phyloP scores from a whole-genome alignment of 2,113 vertebrate genomes.

The Colossoma macropomum region DNA sequence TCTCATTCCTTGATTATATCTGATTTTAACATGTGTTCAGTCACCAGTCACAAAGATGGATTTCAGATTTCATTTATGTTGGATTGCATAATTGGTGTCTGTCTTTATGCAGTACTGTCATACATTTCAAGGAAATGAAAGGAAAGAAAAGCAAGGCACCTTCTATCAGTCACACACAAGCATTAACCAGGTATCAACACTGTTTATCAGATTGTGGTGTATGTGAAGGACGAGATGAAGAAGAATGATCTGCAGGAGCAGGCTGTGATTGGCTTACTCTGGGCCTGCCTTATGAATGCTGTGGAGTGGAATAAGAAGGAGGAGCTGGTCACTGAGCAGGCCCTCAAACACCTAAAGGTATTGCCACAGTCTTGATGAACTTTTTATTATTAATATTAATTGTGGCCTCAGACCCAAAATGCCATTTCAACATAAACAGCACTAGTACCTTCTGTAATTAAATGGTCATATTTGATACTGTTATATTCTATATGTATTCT shows the following conservation, averaged over 20 bases:
- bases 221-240: conserved; percentile 93
- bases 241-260: conserved; percentile 86
- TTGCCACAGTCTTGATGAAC: neutral
- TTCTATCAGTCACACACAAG: neutral
- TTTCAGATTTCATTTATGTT: neutral
- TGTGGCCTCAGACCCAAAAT: no score
- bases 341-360: conserved; percentile 93
- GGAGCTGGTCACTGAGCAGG: conserved; percentile 91
- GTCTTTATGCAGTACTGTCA: neutral
- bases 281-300: conserved; percentile 91
- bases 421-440: no score
- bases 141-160: neutral
- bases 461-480: no score
- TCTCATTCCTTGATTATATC: neutral
- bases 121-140: neutral
- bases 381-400: neutral
- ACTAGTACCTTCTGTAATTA: no score
- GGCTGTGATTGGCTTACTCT: conserved; percentile 88
- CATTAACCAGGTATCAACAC: neutral
- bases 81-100: neutral
- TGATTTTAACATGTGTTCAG: neutral
- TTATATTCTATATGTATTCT: no score
- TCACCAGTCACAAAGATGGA: no score
- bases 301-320: conserved; percentile 97
- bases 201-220: conserved; percentile 82